Evolutionary conservation across 1,140 invertebrate species (phyloP).

Genomic region (Phortica variegata): DNA sequence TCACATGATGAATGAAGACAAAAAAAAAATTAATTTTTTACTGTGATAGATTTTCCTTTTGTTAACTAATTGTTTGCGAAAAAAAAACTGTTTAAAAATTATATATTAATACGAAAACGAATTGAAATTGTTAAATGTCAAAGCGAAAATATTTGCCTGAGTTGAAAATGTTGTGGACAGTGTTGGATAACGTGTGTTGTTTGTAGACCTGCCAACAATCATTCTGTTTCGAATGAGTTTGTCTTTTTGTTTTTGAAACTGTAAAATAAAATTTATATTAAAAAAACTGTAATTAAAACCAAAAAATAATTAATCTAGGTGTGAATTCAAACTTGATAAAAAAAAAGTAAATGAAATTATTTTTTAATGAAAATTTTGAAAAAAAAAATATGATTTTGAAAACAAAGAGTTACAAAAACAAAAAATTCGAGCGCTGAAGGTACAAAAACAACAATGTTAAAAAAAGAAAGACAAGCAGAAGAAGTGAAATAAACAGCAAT

Average conservation of each 20-base stretch:
- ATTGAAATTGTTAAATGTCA: constrained; percentile 44
- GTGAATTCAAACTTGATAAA: background rate
- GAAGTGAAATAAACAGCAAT: too few species aligned
- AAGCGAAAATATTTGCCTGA: constrained; percentile 40
- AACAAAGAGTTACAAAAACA: constrained; percentile 26
- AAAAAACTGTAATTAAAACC: too few species aligned
- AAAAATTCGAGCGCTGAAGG: constrained; percentile 55
- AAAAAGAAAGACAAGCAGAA: too few species aligned
- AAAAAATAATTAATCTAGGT: too few species aligned
- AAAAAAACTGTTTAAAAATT: constrained; percentile 14
- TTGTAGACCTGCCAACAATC: too few species aligned
- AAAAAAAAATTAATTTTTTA: constrained; percentile 34
- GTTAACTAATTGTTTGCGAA: constrained; percentile 20
- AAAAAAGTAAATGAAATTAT: background rate
- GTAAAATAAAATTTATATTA: background rate
- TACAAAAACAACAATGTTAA: constrained; percentile 50
- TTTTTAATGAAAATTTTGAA: background rate
- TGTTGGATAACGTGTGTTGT: constrained; percentile 8
- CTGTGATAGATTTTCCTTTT: constrained; percentile 54
- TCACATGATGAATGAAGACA: constrained; percentile 5
- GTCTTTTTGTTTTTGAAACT: constrained; percentile 1
- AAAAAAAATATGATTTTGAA: constrained; percentile 19
- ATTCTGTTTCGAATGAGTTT: constrained; percentile 32
- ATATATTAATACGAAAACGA: constrained; percentile 16
- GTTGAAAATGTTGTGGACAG: constrained; percentile 7